Conservation (phyloP, 2,888 invertebrate species). For the Callyntrura guangdongensis region DNA sequence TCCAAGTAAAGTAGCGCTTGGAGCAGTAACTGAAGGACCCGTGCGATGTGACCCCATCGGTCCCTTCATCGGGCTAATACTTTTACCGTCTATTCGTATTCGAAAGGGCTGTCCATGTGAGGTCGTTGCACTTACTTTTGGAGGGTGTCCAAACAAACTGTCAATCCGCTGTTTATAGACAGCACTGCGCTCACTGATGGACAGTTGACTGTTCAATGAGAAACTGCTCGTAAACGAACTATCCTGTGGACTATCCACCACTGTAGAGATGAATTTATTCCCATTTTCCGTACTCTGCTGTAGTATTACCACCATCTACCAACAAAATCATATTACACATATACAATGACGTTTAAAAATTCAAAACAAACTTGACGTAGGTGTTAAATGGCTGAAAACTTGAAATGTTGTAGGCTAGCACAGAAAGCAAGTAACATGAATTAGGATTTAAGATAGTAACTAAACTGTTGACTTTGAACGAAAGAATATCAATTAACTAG, state of each 20-base stretch:
- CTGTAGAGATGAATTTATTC: constrained; percentile 84
- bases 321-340: constrained; percentile 35
- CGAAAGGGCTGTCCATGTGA: constrained; percentile 80
- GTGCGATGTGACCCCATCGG: constrained; percentile 55
- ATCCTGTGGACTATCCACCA: constrained; percentile 82
- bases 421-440: background rate
- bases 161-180: constrained; percentile 94
- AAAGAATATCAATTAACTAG: no score
- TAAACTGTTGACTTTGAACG: background rate
- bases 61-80: constrained; percentile 44
- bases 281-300: constrained; percentile 84
- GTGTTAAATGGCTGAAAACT: background rate
- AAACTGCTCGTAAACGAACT: constrained; percentile 80
- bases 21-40: constrained; percentile 19
- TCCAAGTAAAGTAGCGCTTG: constrained; percentile 39
- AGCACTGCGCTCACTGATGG: constrained; percentile 86
- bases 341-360: background rate
- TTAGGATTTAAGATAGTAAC: background rate
- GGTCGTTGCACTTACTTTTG: constrained; percentile 69
- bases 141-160: constrained; percentile 90
- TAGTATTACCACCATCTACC: constrained; percentile 85
- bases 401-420: background rate
- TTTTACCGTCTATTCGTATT: constrained; percentile 80
- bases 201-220: constrained; percentile 82
- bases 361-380: background rate